Base-by-base conservation (phyloP, 2,113 vertebrate genomes). In the human (Homo sapiens) region DNA sequence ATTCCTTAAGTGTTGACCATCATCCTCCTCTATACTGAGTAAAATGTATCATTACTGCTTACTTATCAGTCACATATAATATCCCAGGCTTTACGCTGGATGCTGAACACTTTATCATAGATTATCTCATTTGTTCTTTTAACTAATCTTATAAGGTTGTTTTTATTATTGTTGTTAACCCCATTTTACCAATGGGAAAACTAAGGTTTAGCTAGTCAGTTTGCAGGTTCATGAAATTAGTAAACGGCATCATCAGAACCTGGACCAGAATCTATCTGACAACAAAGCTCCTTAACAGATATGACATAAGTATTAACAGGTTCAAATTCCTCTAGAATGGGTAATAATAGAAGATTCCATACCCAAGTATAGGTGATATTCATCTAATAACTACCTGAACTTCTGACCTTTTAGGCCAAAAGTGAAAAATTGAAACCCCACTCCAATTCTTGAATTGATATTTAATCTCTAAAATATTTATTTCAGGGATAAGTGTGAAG, bases 141-240 rank as follows among this genome's bases (percentile, higher is more conserved):
- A 55, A 81, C 40, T 27, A 89, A n/a, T 3, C 30, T 70, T 75
- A 2, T 10, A 78, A 59, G 9, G 6, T 55, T 83, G 23, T 14
- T 73, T 68, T 68, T 35, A 35, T 68, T 52, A 59, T 35, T 35
- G 43, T 30, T 45, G 80, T 70, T 64, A 70, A 45, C 20, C 8
- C 18, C 38, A 57, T 76, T 93, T 95, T 91, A 90, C 22, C 85
- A 87, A 32, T 50, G 76, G 93, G 35, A n/a, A 81, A 93, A 91
- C 48, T 85, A 52, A 64, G 32, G 17, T 30, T 64, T 57, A 38
- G 12, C 57, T 45, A 87, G 43, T 18, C 73, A 80, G 8, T 91
- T 66, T 76, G 35, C 64, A 81, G 8, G 2, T 50, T 64, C 76
- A 82, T 4, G 35, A 11, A 55, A 64, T 61, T 59, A 90, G 76